phyloP scores from a whole-genome alignment of 2,113 vertebrate genomes.

The Rhombomys opimus region DNA sequence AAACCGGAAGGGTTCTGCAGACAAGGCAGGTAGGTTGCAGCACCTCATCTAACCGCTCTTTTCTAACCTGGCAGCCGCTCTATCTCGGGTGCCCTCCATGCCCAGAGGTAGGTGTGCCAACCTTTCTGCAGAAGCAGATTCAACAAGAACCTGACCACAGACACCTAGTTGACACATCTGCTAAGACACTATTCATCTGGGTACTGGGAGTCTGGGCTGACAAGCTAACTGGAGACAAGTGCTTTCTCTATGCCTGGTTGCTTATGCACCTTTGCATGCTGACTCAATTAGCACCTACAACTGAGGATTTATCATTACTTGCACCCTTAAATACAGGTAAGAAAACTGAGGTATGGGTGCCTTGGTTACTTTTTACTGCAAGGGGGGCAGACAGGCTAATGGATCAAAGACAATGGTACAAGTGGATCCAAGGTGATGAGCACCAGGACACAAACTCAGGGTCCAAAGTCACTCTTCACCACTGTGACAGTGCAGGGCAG shows the following conservation, averaged over 20 bases:
- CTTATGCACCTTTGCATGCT: too few relatives aligned
- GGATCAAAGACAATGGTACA: too few relatives aligned
- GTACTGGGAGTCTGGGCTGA: neutral
- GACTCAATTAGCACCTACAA: accelerated
- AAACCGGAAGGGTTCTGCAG: neutral
- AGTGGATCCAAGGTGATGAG: neutral
- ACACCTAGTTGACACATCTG: accelerated
- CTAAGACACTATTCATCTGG: too few relatives aligned
- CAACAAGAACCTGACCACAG: neutral
- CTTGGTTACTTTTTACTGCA: too few relatives aligned
- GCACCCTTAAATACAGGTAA: neutral
- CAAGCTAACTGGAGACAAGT: accelerated
- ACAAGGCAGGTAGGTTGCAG: accelerated
- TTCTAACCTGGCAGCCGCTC: neutral
- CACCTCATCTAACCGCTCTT: accelerated
- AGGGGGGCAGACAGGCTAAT: too few relatives aligned
- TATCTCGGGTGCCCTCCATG: accelerated
- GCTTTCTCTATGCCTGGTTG: neutral
- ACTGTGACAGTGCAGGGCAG: too few relatives aligned
- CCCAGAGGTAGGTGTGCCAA: neutral
- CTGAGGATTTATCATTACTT: accelerated
- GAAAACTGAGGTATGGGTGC: neutral
- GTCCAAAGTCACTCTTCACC: neutral
- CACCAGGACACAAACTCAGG: neutral
- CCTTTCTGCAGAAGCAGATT: neutral